These are phyloP conservation scores for Ochropleura leucogaster DNA, from an alignment of 2,888 invertebrate genomes.

Conservation along the genomic window DNA sequence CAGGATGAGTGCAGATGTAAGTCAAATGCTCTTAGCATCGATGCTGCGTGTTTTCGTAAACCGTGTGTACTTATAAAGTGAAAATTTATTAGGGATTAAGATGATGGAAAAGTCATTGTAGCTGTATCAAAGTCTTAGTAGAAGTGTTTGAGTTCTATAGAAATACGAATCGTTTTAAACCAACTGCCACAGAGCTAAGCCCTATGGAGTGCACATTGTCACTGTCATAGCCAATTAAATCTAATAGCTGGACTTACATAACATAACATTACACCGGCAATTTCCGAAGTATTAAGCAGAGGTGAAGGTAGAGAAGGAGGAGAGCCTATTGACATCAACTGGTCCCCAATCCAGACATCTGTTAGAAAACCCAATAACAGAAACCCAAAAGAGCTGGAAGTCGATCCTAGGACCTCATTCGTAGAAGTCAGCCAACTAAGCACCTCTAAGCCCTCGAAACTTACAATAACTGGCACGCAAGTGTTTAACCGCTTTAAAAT, in stretches of 20 bases:
- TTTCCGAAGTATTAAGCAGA: no score
- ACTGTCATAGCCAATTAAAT: neutral
- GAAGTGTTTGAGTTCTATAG: neutral
- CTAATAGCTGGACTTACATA: neutral
- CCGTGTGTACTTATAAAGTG: neutral
- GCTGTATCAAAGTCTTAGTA: neutral
- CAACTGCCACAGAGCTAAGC: neutral
- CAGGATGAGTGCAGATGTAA: no score
- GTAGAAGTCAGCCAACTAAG: no score
- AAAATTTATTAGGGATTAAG: neutral
- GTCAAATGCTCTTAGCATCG: neutral
- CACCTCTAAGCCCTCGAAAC: no score
- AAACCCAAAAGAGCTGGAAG: no score
- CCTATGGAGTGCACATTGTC: neutral
- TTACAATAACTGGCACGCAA: neutral
- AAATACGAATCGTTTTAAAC: neutral
- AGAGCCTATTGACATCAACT: no score
- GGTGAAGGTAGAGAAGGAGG: no score
- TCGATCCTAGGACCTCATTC: no score
- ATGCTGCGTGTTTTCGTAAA: neutral
- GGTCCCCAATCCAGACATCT: no score
- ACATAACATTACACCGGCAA: no score
- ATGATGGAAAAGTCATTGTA: neutral
- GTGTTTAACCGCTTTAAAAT: slow-evolving; percentile 1
- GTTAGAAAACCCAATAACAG: no score